Base-by-base conservation (phyloP, 2,797 vertebrate genomes). In the Semaprochilodus insignis region DNA sequence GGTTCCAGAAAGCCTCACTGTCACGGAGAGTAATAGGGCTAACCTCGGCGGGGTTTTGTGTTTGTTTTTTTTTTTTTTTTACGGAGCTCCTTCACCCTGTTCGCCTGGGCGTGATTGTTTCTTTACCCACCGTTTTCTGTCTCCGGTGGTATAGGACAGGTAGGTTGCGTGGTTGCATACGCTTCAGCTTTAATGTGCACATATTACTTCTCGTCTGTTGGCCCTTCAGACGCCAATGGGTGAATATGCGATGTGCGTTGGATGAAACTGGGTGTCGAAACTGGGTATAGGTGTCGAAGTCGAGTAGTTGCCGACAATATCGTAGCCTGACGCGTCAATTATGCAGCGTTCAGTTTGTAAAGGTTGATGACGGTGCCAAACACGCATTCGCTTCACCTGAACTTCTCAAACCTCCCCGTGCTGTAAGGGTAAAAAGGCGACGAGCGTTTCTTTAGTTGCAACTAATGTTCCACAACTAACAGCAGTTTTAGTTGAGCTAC, bases 141-240 rank as follows among this genome's bases (percentile, higher is more conserved):
- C 89, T 83, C 82, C 71, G 63, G 78, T 66, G 87, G 87, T 91
- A 87, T 87, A 92, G 69, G 88, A 88, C 91, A 94, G 94, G 94
- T 95, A 94, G 91, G 91, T 40, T 10, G 34, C 59, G 59, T 36
- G 71, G 76, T 72, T 75, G 67, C 14, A 40, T 10, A 44, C 44
- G 44, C 44, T 48, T 48, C 44, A 48, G 44, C 11, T 48, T 70
- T 1, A 23, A 27, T 51, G 23, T 31, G 17, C 62, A 44, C 23
- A 0, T 14, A 44, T 31, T 25, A 48, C 34, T 71, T 7, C 52
- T 55, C 19, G 1, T 54, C 25, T 48, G 21, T 25, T 31, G 21
- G n/a, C 60, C 36, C 15, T 23, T 48, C 4, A n/a, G 6, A 23
- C 10, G 66, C n/a, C 44, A 19, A 70, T 2, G n/a, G 21, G 44